Conservation (phyloP, 2,797 vertebrate genomes). For the Ceryle rudis region DNA sequence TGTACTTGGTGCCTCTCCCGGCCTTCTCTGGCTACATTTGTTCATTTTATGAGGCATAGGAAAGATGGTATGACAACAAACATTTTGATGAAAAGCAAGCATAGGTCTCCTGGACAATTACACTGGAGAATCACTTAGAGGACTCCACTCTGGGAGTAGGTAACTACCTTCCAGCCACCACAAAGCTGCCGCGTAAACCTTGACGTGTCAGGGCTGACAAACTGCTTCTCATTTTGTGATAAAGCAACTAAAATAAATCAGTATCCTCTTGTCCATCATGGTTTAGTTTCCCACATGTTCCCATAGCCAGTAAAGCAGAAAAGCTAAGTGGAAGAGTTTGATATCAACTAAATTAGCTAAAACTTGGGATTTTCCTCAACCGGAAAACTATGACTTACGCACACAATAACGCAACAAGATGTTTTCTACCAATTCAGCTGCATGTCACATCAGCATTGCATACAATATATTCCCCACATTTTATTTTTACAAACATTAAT, state of each 20-base stretch:
- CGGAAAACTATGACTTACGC: background rate
- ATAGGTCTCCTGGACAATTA: background rate
- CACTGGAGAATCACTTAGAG: background rate
- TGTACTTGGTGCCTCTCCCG: background rate
- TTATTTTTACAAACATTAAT: background rate
- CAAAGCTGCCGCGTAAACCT: background rate
- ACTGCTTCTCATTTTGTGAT: background rate
- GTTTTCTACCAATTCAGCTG: background rate
- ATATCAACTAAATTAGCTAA: background rate
- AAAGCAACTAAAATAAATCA: background rate
- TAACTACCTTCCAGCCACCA: background rate
- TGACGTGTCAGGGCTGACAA: background rate
- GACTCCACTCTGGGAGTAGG: background rate
- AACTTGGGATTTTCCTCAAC: background rate
- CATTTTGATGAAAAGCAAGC: background rate
- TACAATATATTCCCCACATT: background rate
- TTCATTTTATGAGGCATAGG: background rate
- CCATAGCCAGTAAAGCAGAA: background rate
- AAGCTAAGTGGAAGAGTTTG: background rate
- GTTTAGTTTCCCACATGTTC: background rate
- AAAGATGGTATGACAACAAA: background rate
- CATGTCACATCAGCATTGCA: background rate
- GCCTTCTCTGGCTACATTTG: background rate
- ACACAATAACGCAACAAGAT: background rate
- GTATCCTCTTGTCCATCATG: background rate